Evolutionary conservation across 2,797 vertebrate genomes (phyloP), one percentile per base, ranked within the genome.

Genomic region (Spheniscus humboldti): DNA sequence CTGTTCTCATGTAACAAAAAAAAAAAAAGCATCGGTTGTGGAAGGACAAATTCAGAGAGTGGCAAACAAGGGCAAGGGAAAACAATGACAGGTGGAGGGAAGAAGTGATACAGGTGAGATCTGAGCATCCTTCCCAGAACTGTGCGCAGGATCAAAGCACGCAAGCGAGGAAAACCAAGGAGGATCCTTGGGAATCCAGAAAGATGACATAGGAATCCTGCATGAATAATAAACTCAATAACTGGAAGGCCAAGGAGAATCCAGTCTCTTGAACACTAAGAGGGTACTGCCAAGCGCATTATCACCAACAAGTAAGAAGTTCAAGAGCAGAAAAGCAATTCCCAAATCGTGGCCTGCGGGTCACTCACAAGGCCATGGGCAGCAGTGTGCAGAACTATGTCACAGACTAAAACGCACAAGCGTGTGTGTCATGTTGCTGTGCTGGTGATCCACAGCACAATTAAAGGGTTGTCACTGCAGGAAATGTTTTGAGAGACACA

Each of bases 351-450:
- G 25, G 37, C 31, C 45, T 30, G n/a, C 30, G 66, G 76, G 53
- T 72, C 41, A 68, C 31, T 12, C 52, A 33, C 28, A 35, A 24
- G 23, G 52, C 39, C 62, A 62, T 0, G 8, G 47, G 28, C 33
- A 74, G 60, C 39, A 30, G n/a, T 2, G 7, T 14, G 13, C 39
- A 76, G 55, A 84, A 85, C 55, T 45, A 17, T 3, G 17, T 11
- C 79, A 76, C 20, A 9, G 39, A 48, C 18, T 25, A 16, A 76
- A 82, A 62, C 0, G 18, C 64, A 35, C 0, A 1, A 13, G 45
- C 0, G 37, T 1, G 9, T 1, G 30, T 33, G 28, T 64, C 47
- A 31, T 6, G 2, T 3, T 11, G 22, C 47, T 27, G 35, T 22
- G 62, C 53, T 18, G n/a, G 4, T 48, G 68, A 92, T 22, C 60